Conservation (phyloP, 2,888 invertebrate genomes). For the Priocnemis perturbator region DNA sequence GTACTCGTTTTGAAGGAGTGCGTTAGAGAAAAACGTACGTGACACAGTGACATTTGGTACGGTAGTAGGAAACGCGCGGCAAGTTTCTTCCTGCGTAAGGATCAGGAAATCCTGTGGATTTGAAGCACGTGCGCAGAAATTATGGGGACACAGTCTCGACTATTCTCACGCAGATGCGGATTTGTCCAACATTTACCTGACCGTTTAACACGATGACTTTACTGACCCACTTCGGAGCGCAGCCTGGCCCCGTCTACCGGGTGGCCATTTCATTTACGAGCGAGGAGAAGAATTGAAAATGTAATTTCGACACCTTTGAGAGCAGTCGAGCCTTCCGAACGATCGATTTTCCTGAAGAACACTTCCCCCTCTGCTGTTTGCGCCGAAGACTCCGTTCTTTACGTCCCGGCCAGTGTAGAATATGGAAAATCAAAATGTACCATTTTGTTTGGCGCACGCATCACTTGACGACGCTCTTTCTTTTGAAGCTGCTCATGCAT, state of each 20-base stretch:
- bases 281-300: too few relatives aligned
- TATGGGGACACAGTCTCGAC: not conserved
- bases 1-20: too few relatives aligned
- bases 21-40: too few relatives aligned
- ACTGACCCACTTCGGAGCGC: constrained; percentile 23
- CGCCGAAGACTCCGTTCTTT: too few relatives aligned
- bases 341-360: constrained; percentile 11
- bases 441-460: too few relatives aligned
- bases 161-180: not conserved
- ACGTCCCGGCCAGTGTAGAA: not conserved
- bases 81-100: too few relatives aligned
- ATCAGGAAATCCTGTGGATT: too few relatives aligned
- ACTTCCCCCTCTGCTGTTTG: not conserved
- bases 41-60: too few relatives aligned
- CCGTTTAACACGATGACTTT: constrained; percentile 5
- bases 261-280: not conserved
- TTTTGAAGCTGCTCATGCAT: too few relatives aligned
- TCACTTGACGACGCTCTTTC: too few relatives aligned
- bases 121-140: not conserved
- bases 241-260: constrained; percentile 9
- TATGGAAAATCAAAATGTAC: not conserved
- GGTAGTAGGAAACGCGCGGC: too few relatives aligned
- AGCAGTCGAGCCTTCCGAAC: constrained; percentile 29
- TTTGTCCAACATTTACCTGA: too few relatives aligned
- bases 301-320: not conserved